Conservation (phyloP, 2,888 invertebrate species). For the Lasioglossum zephyrum region DNA sequence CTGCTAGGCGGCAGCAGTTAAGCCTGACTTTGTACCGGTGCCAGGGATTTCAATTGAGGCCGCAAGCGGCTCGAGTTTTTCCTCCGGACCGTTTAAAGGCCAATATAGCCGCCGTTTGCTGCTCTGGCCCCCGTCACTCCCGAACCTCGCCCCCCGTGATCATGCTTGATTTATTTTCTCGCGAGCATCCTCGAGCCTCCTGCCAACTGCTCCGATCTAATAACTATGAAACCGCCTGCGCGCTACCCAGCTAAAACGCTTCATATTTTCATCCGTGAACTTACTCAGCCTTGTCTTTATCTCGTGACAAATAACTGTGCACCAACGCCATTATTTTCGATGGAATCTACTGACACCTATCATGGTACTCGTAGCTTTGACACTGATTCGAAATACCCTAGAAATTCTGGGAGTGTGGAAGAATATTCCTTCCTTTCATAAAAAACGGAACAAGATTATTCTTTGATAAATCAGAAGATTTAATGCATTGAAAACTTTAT, state of each 20-base stretch:
- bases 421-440: no score
- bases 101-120: conserved; percentile 58
- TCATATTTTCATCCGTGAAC: background rate
- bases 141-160: conserved; percentile 10
- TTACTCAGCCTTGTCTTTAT: background rate
- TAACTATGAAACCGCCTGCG: background rate
- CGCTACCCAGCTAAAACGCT: background rate
- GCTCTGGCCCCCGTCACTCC: conserved; percentile 18
- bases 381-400: no score
- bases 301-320: background rate
- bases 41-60: conserved; percentile 81
- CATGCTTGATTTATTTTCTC: conserved; percentile 19
- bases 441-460: no score
- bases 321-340: background rate
- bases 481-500: no score
- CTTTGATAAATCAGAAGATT: no score
- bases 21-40: conserved; percentile 78
- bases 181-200: conserved; percentile 8
- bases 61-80: conserved; percentile 68
- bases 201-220: conserved; percentile 6
- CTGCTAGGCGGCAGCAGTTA: conserved; percentile 55
- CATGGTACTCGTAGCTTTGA: no score
- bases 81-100: conserved; percentile 69
- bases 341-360: background rate
- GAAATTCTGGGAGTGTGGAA: no score